These are phyloP conservation scores for Stenchaetothrips biformis DNA, from an alignment of 2,888 invertebrate species.

Conservation along the genomic window DNA sequence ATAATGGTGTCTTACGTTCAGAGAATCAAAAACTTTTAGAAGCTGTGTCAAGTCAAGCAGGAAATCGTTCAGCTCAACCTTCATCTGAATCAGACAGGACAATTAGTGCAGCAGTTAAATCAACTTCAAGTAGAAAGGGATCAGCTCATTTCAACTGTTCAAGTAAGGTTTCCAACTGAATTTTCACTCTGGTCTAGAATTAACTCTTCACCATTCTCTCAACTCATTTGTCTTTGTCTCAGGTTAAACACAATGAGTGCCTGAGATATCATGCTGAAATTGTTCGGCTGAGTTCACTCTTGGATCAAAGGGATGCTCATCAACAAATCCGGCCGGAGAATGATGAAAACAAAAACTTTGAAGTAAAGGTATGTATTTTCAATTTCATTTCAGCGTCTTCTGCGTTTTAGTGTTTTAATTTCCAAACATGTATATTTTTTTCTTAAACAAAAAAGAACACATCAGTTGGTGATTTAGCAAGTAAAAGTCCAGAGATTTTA, in stretches of 20 bases:
- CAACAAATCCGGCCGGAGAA: constrained; percentile 47
- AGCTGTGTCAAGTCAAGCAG: constrained; percentile 18
- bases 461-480: background rate
- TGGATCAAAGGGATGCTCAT: constrained; percentile 41
- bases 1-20: constrained; percentile 35
- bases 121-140: constrained; percentile 54
- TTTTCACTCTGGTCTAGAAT: background rate
- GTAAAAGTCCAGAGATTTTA: constrained; percentile 30
- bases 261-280: constrained; percentile 80
- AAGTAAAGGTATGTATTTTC: no score
- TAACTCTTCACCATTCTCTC: background rate
- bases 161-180: constrained; percentile 29
- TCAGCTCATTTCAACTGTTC: constrained; percentile 62
- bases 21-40: constrained; percentile 32
- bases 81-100: constrained; percentile 38
- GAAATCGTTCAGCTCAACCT: constrained; percentile 26
- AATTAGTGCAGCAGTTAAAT: constrained; percentile 42
- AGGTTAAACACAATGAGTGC: constrained; percentile 79
- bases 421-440: no score
- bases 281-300: constrained; percentile 61
- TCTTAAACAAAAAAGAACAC: constrained; percentile 40
- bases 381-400: no score
- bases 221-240: constrained; percentile 46
- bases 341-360: constrained; percentile 10
- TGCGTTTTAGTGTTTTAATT: no score